Evolutionary conservation across 2,797 vertebrate genomes (phyloP).

Genomic region (Microtus californicus): DNA sequence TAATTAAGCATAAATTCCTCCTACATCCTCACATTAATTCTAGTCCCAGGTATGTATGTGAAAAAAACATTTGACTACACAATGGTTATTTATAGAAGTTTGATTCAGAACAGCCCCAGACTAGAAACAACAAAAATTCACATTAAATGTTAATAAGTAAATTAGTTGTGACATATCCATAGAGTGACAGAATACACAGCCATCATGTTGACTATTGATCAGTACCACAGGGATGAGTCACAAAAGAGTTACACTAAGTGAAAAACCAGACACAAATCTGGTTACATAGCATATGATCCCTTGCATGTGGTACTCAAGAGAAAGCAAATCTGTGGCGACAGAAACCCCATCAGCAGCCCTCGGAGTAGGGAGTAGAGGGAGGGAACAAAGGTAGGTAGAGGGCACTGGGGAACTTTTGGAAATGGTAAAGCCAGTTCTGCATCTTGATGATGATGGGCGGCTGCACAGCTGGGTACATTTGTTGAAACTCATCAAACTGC

Average conservation of each 20-base stretch:
- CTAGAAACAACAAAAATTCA: slow-evolving; percentile 17
- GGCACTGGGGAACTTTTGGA: neutral
- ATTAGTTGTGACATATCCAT: neutral
- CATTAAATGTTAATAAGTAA: slow-evolving; percentile 4
- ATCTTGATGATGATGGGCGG: neutral
- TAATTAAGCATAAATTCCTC: neutral
- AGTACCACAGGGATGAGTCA: neutral
- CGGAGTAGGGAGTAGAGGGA: neutral
- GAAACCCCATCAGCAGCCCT: neutral
- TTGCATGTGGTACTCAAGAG: neutral
- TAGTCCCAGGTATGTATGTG: neutral
- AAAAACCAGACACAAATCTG: neutral
- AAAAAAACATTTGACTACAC: neutral
- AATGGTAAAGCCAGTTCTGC: neutral
- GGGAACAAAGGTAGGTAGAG: neutral
- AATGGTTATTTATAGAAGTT: neutral
- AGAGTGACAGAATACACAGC: neutral
- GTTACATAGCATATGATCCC: neutral
- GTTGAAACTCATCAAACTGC: slow-evolving; percentile 12
- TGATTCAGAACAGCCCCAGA: slow-evolving; percentile 11
- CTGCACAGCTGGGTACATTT: neutral
- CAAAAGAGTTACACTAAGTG: neutral
- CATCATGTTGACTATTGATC: neutral
- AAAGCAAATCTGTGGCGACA: slow-evolving; percentile 3
- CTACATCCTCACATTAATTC: neutral